Evolutionary conservation across 2,113 vertebrate genomes (phyloP).

Genomic region (Callipepla squamata): DNA sequence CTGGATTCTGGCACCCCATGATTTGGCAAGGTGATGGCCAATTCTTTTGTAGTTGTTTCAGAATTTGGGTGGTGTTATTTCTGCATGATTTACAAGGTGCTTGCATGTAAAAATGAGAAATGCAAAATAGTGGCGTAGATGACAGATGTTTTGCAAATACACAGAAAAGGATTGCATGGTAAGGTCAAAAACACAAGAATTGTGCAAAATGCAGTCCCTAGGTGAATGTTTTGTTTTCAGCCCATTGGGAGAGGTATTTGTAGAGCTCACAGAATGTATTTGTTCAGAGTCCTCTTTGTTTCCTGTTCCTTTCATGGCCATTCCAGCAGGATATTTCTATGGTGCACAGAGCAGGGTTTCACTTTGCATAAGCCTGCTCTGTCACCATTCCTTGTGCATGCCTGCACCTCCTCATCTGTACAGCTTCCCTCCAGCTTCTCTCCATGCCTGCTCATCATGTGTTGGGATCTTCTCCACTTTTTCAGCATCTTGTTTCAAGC

Average conservation of each 20-base stretch:
- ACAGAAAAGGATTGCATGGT: not conserved
- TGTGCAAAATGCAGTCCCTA: not conserved
- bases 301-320: conserved; percentile 41
- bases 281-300: conserved; percentile 52
- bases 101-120: not conserved
- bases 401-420: not conserved
- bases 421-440: not conserved
- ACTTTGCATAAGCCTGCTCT: not conserved
- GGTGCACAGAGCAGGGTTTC: not conserved
- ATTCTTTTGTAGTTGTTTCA: not conserved
- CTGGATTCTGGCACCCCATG: not conserved
- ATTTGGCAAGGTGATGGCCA: not conserved
- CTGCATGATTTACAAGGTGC: not conserved
- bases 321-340: not conserved
- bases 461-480: not conserved
- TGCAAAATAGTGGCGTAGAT: not conserved
- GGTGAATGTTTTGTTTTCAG: conserved; percentile 27
- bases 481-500: not conserved
- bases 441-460: not conserved
- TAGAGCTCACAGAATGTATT: conserved; percentile 21
- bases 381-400: not conserved
- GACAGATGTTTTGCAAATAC: not conserved
- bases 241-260: not conserved
- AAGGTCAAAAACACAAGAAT: not conserved
- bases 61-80: not conserved